Base-by-base conservation (phyloP, 2,797 vertebrate species). In the Chelmon rostratus region DNA sequence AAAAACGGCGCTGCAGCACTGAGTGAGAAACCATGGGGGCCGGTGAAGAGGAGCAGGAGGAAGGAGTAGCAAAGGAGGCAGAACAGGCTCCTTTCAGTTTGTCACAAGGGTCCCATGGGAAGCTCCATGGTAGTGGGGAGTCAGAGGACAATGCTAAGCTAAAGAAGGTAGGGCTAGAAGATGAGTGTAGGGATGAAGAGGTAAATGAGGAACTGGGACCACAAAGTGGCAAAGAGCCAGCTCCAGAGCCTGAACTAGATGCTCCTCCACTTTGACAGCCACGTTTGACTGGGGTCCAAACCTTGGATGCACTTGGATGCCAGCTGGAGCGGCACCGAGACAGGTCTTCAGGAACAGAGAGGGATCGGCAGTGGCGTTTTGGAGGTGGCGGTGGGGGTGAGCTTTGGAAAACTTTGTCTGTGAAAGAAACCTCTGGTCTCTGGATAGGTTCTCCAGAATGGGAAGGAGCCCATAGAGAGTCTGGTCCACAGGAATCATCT, bases 341-440 rank as follows among this genome's bases (percentile, higher is more conserved):
- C 84, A 98, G 94, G 93, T 98, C 97, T 90, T 97, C 97, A 58
- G 97, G 97, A 86, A 97, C 97, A 59, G 97, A 98, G 58, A 97
- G 96, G 65, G 96, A 98, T 74, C 97, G 96, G 93, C 97, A 97
- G 94, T 97, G 97, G 92, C 96, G 97, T 93, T 98, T 98, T 25
- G 96, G 94, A 85, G 94, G 96, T 69, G 95, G 94, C 63, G 96
- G 96, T 0, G 96, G 93, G 49, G 96, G 95, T 31, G 96, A 94
- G 92, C 93, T 87, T 85, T 95, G 94, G 86, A 95, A 91, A 90
- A 95, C 92, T 77, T 96, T 89, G 87, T 95, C 95, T 78, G 90
- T 83, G 71, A 94, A 91, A 78, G 96, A 93, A 92, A 90, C 81
- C 33, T 90, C 92, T 46, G 88, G 83, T 83, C 82, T 85, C 84